These are phyloP conservation scores for Holothuria scabra DNA, from an alignment of 53 echinoderm and acorn worm genomes.

Conservation along the genomic window DNA sequence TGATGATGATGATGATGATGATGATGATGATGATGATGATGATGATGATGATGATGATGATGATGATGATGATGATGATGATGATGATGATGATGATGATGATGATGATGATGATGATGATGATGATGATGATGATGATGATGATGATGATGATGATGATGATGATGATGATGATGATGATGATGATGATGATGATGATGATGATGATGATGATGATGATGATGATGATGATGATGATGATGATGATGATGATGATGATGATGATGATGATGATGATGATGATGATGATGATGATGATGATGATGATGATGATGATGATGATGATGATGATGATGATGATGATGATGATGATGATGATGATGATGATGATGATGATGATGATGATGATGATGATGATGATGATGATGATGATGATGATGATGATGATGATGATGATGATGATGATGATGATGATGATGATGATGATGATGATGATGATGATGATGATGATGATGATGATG, in stretches of 20 bases:
- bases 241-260: background rate
- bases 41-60: conserved; percentile 40
- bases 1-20: conserved; percentile 40
- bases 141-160: conserved; percentile 4
- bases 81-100: conserved; percentile 40
- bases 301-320: conserved; percentile 40
- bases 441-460: conserved; percentile 7
- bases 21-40: conserved; percentile 40
- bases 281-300: conserved; percentile 22
- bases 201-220: conserved; percentile 1
- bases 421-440: conserved; percentile 4
- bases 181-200: conserved; percentile 3
- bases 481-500: conserved; percentile 11
- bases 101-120: conserved; percentile 40
- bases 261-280: background rate
- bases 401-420: conserved; percentile 11
- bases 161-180: conserved; percentile 7
- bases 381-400: conserved; percentile 11
- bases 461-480: conserved; percentile 7
- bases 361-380: conserved; percentile 11
- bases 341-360: conserved; percentile 27
- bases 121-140: conserved; percentile 2
- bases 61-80: conserved; percentile 40
- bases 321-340: conserved; percentile 40
- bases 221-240: background rate